Conservation (phyloP, 2,797 vertebrate genomes). For the Oreortyx pictus region DNA sequence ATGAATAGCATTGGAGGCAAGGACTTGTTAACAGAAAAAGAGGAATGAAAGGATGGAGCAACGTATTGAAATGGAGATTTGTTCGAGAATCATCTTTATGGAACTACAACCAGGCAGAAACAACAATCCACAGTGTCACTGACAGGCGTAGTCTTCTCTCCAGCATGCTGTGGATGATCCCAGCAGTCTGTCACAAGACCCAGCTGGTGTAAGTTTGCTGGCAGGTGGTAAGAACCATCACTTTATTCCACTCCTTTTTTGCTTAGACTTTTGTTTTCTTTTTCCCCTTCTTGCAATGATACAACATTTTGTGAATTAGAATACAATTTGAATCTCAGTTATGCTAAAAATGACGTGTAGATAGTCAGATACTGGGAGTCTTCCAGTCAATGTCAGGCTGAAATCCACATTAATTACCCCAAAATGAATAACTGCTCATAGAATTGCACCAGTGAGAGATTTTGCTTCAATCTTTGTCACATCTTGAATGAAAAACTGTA, state of each 20-base stretch:
- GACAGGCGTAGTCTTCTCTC: accelerated
- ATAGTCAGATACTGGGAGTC: neutral
- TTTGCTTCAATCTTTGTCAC: neutral
- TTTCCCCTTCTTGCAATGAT: neutral
- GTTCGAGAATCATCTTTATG: neutral
- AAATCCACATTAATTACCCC: conserved; percentile 20
- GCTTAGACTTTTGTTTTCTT: neutral
- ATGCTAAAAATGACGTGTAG: neutral
- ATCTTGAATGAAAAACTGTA: conserved; percentile 42
- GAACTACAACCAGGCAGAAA: neutral
- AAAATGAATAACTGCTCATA: neutral
- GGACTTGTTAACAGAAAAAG: neutral
- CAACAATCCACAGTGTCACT: neutral
- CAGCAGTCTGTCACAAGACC: neutral
- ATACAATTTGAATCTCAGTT: neutral
- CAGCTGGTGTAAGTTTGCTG: neutral
- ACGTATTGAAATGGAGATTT: neutral
- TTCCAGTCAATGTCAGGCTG: neutral
- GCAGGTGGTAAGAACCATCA: accelerated
- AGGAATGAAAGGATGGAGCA: neutral
- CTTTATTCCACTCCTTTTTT: neutral
- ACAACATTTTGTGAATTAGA: neutral
- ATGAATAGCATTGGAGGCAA: neutral
- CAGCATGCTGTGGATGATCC: neutral
- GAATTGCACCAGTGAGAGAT: neutral